A percentile compares a stretch with the other conserved stretches of the same genome.
Evolutionary conservation across 2,797 vertebrate genomes (phyloP).

Genomic region (Hemibagrus guttatus): DNA sequence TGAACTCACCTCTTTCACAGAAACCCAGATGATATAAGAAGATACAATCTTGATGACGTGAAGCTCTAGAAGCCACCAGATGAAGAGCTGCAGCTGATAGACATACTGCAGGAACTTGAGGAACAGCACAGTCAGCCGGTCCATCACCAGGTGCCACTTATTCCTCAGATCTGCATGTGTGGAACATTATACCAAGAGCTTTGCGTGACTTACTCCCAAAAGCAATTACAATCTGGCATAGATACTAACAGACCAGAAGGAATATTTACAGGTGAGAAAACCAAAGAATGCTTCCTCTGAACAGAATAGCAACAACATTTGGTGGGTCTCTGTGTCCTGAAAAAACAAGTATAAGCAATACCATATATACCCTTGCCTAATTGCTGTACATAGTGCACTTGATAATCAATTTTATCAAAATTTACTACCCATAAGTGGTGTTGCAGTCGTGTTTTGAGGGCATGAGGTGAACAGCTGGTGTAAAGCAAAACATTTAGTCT

Average conservation of each 20-base stretch:
- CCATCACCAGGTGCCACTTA: conserved; percentile 91
- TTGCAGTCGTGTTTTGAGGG: conserved; percentile 17
- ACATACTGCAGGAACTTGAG: conserved; percentile 88
- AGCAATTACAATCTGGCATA: not conserved
- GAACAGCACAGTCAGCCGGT: conserved; percentile 90
- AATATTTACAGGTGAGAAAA: not conserved
- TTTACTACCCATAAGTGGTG: conserved; percentile 27
- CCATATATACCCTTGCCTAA: not conserved
- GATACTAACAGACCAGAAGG: not conserved
- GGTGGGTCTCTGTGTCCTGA: not conserved
- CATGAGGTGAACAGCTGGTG: conserved; percentile 41
- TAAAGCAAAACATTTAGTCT: conserved; percentile 48
- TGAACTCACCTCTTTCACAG: conserved; percentile 87
- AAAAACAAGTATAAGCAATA: not conserved
- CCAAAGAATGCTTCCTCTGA: not conserved
- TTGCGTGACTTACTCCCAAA: not conserved
- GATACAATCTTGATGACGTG: conserved; percentile 93
- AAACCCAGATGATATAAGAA: conserved; percentile 92
- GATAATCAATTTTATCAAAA: conserved; percentile 28
- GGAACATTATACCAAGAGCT: too few relatives aligned
- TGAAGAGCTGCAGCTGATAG: conserved; percentile 87
- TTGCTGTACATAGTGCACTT: not conserved
- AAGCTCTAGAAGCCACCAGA: conserved; percentile 94
- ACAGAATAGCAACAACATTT: not conserved
- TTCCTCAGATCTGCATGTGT: conserved; percentile 81